These are phyloP conservation scores for Kryptolebias marmoratus DNA, from an alignment of 2,113 vertebrate species.

Conservation along the genomic window DNA sequence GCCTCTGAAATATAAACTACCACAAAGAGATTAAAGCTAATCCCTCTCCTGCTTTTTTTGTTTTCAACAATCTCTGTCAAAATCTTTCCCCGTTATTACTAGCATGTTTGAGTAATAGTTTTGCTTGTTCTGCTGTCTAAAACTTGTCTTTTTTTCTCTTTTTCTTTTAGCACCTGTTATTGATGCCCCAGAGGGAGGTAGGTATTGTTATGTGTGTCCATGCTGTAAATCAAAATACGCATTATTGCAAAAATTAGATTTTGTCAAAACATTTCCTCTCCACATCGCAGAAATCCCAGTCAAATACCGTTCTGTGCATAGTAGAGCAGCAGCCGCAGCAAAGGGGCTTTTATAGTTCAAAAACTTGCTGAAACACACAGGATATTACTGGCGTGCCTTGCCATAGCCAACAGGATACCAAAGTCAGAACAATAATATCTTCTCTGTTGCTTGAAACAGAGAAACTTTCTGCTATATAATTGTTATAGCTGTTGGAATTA, in stretches of 20 bases:
- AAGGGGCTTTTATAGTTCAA: neutral
- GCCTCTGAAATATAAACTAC: slow-evolving; percentile 21
- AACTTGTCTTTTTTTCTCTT: neutral
- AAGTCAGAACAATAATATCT: slow-evolving; percentile 25
- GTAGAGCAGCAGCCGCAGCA: neutral
- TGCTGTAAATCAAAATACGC: neutral
- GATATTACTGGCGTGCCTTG: slow-evolving; percentile 47
- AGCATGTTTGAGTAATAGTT: slow-evolving; percentile 5
- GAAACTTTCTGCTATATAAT: neutral
- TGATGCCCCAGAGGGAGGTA: slow-evolving; percentile 45
- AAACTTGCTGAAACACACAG: slow-evolving; percentile 31
- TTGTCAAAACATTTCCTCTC: neutral
- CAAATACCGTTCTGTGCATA: neutral
- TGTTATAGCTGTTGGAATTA: neutral
- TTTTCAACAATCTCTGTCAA: neutral
- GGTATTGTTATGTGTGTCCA: slow-evolving; percentile 19
- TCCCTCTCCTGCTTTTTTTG: slow-evolving; percentile 7
- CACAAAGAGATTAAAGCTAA: slow-evolving; percentile 29
- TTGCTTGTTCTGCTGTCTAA: neutral
- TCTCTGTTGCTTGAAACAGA: slow-evolving; percentile 17
- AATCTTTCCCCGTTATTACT: neutral
- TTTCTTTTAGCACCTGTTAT: slow-evolving; percentile 26
- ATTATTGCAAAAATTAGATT: neutral
- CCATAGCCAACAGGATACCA: slow-evolving; percentile 37
- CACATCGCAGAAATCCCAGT: slow-evolving; percentile 10